phyloP scores from a whole-genome alignment of 92 coral and sea anemone genomes.

The Phenganax subtilis region DNA sequence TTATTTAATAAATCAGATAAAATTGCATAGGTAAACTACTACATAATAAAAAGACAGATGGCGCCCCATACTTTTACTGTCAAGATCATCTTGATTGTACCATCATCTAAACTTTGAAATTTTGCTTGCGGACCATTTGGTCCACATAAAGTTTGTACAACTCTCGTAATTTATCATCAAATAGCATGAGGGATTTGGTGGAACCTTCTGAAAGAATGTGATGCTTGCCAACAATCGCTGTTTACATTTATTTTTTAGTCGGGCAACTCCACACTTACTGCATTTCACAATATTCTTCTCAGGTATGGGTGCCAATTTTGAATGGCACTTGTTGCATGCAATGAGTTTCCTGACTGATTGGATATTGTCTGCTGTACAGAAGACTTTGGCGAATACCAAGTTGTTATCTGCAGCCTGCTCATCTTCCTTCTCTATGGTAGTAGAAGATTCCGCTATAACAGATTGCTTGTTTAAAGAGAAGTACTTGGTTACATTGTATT shows the following conservation, averaged over 20 bases:
- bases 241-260: not conserved
- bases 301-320: not conserved
- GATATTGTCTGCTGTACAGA: not conserved
- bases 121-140: not conserved
- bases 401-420: not conserved
- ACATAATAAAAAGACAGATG: too few species aligned
- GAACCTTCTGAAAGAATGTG: constrained; percentile 5
- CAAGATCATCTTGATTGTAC: not conserved
- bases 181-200: not conserved
- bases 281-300: constrained; percentile 10
- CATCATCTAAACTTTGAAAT: constrained; percentile 15
- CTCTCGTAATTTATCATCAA: not conserved
- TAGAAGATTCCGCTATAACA: not conserved
- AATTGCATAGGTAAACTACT: too few species aligned
- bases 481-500: constrained; percentile 41
- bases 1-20: too few species aligned
- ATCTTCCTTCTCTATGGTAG: constrained; percentile 9
- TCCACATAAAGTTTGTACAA: constrained; percentile 2
- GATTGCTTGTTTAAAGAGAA: constrained; percentile 46
- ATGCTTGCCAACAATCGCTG: not conserved
- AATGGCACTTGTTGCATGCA: constrained; percentile 7
- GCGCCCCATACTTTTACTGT: too few species aligned
- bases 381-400: not conserved
- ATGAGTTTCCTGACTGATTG: not conserved
- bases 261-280: not conserved